Conservation (phyloP, 2,797 vertebrate species). For the Salarias fasciatus region DNA sequence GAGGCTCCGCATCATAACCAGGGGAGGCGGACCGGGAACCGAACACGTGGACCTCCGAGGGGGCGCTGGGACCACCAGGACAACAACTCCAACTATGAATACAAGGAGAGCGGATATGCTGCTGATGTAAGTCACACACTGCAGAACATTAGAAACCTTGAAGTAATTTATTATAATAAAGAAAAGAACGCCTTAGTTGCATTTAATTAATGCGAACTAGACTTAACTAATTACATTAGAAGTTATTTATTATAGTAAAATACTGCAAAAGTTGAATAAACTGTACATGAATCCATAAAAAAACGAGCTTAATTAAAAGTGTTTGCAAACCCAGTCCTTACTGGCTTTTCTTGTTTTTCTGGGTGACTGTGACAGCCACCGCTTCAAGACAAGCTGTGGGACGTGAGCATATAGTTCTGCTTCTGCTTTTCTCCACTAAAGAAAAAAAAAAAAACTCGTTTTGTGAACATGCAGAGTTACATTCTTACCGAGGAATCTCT, state of each 20-base stretch:
- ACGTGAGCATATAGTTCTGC: constrained; percentile 33
- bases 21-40: background rate
- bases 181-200: too few species aligned
- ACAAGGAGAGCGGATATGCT: constrained; percentile 23
- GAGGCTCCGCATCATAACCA: constrained; percentile 14
- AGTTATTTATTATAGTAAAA: too few species aligned
- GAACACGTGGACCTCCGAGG: constrained; percentile 18
- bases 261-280: too few species aligned
- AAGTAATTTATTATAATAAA: too few species aligned
- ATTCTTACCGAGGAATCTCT: background rate
- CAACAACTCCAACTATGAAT: constrained; percentile 53
- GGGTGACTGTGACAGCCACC: constrained; percentile 26
- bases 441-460: background rate
- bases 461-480: too few species aligned
- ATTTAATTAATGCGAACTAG: too few species aligned
- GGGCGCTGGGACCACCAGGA: constrained; percentile 41
- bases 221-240: too few species aligned
- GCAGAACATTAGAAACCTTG: too few species aligned
- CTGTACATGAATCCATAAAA: too few species aligned
- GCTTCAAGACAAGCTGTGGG: background rate
- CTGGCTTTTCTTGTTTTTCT: constrained; percentile 80
- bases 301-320: background rate
- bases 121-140: constrained; percentile 53
- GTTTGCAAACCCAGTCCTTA: constrained; percentile 25
- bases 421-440: background rate